A percentile compares a stretch with the other conserved stretches of the same genome.
Conservation (phyloP, 2,797 vertebrate species). For the Danio albolineatus region DNA sequence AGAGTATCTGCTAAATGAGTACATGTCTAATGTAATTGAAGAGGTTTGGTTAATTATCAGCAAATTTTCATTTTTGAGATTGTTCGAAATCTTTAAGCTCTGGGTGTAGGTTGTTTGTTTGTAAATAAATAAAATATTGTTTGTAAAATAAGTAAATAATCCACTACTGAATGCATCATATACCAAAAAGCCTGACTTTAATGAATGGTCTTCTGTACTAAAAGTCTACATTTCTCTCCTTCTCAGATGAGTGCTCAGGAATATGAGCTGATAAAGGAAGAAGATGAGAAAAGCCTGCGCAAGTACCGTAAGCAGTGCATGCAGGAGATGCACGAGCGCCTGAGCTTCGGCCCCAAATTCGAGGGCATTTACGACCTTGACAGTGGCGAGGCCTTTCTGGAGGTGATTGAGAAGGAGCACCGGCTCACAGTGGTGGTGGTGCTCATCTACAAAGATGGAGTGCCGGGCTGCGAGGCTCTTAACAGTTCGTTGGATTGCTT, state of each 20-base stretch:
- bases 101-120: no score
- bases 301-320: slow-evolving; percentile 94
- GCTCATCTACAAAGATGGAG: slow-evolving; percentile 88
- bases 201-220: neutral
- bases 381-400: slow-evolving; percentile 86
- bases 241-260: slow-evolving; percentile 94
- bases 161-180: no score
- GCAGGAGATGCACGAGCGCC: slow-evolving; percentile 95
- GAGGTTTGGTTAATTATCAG: no score
- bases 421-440: slow-evolving; percentile 90
- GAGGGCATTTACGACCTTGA: slow-evolving; percentile 88
- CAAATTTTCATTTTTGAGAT: no score
- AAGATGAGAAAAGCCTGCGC: slow-evolving; percentile 90
- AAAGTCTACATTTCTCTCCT: neutral
- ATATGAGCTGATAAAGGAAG: slow-evolving; percentile 91
- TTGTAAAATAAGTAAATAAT: no score
- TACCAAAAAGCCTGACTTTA: no score
- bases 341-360: slow-evolving; percentile 94
- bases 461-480: slow-evolving; percentile 90
- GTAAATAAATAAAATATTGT: no score
- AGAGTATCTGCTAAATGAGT: no score
- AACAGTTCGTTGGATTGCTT: slow-evolving; percentile 90
- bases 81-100: no score
- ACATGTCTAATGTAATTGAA: no score
- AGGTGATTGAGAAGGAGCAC: slow-evolving; percentile 92